These are phyloP conservation scores for Morone chrysops DNA, from an alignment of 2,113 vertebrate species.

Conservation along the genomic window DNA sequence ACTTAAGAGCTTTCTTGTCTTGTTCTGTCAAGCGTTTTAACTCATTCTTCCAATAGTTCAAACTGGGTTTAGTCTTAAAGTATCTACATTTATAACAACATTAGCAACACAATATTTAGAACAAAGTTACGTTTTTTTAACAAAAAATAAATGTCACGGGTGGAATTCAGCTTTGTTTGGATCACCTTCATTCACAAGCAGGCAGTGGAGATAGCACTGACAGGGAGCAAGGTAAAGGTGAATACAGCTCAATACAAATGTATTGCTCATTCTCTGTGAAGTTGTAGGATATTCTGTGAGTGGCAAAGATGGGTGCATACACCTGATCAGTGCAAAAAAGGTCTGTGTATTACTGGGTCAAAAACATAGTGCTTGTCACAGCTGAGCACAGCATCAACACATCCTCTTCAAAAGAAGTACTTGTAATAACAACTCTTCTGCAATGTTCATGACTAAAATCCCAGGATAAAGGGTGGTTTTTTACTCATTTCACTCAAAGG, in stretches of 20 bases:
- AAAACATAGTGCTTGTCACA: constrained; percentile 17
- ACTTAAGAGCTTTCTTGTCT: too few relatives aligned
- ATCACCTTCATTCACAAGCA: neutral
- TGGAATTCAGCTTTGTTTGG: neutral
- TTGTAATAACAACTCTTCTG: neutral
- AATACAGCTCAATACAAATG: neutral
- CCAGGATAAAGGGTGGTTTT: constrained; percentile 18
- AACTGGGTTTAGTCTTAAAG: too few relatives aligned
- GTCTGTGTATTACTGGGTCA: neutral
- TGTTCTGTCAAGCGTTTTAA: too few relatives aligned
- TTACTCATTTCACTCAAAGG: constrained; percentile 21
- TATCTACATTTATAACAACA: too few relatives aligned
- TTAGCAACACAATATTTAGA: too few relatives aligned
- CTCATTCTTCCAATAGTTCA: too few relatives aligned
- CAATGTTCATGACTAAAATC: constrained; percentile 8
- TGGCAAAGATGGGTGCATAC: neutral
- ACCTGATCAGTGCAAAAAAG: neutral
- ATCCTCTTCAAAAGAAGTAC: neutral
- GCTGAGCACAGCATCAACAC: constrained; percentile 5
- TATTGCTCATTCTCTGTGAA: neutral
- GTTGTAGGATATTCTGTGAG: neutral
- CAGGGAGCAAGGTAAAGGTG: neutral
- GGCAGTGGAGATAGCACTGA: neutral
- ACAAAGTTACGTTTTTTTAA: too few relatives aligned
- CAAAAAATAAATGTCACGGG: too few relatives aligned